phyloP scores from a whole-genome alignment of 2,113 vertebrate genomes.

The Todiramphus chloris region DNA sequence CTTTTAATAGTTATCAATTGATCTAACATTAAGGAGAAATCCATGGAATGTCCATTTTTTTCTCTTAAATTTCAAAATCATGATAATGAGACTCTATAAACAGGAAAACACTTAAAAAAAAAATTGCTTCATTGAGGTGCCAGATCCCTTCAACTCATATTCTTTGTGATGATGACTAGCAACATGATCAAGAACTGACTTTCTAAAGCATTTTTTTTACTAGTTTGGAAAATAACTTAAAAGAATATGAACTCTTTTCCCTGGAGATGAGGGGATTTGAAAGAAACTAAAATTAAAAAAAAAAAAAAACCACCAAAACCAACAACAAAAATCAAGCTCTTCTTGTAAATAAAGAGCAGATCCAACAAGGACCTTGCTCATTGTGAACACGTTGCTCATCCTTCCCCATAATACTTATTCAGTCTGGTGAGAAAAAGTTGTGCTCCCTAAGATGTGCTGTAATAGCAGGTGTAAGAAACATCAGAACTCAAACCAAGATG shows the following conservation, averaged over 20 bases:
- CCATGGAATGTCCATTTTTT: not conserved
- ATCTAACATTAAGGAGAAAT: not conserved
- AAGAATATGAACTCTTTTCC: not conserved
- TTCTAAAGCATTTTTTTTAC: not conserved
- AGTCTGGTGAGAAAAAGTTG: not conserved
- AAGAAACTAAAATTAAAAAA: too few species aligned
- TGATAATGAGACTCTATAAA: not conserved
- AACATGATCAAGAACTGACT: not conserved
- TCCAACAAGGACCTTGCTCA: not conserved
- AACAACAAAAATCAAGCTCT: not conserved
- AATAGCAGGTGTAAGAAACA: not conserved
- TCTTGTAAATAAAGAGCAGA: not conserved
- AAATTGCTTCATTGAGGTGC: fast-evolving
- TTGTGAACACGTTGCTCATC: not conserved
- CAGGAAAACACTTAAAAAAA: not conserved
- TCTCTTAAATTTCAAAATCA: not conserved
- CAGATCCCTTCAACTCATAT: not conserved
- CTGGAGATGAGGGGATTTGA: not conserved
- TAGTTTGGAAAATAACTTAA: not conserved
- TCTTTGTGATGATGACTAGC: not conserved
- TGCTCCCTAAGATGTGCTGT: not conserved
- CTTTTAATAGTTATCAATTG: not conserved
- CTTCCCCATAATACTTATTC: not conserved
- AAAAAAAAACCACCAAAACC: not conserved
- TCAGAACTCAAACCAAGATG: not conserved